Conservation (phyloP, 2,797 vertebrate genomes). For the Mus caroli region DNA sequence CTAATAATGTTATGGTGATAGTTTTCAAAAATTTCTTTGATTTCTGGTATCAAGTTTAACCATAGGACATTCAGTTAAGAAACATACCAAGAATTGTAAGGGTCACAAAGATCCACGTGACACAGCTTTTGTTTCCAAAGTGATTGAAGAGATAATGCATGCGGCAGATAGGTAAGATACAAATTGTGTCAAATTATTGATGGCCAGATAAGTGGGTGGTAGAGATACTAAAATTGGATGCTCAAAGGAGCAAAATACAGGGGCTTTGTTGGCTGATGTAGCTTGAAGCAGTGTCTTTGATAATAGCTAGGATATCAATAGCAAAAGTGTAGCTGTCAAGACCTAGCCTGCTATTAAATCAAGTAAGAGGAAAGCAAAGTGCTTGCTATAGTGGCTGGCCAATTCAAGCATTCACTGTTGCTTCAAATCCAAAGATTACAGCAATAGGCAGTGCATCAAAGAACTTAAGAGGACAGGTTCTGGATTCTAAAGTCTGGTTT, state of each 20-base stretch:
- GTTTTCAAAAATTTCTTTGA: neutral
- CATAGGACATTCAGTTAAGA: neutral
- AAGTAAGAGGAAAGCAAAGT: neutral
- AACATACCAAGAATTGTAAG: neutral
- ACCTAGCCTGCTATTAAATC: neutral
- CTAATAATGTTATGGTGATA: neutral
- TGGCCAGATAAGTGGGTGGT: neutral
- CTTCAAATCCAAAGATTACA: neutral
- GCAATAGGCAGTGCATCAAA: rapidly evolving
- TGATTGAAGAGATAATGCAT: neutral
- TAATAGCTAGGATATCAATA: neutral
- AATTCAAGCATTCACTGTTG: neutral
- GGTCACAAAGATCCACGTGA: neutral
- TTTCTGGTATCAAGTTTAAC: neutral
- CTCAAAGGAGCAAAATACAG: neutral
- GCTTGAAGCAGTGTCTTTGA: neutral
- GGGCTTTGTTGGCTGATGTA: neutral
- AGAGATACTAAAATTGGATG: neutral
- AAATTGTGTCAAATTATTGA: neutral
- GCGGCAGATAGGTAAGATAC: neutral
- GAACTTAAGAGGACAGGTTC: neutral
- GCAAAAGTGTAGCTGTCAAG: neutral
- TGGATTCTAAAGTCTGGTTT: neutral
- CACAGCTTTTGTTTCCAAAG: neutral
- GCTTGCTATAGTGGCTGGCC: neutral